These are phyloP conservation scores for Abscondita cerata DNA, from an alignment of 2,888 invertebrate genomes.

Conservation along the genomic window DNA sequence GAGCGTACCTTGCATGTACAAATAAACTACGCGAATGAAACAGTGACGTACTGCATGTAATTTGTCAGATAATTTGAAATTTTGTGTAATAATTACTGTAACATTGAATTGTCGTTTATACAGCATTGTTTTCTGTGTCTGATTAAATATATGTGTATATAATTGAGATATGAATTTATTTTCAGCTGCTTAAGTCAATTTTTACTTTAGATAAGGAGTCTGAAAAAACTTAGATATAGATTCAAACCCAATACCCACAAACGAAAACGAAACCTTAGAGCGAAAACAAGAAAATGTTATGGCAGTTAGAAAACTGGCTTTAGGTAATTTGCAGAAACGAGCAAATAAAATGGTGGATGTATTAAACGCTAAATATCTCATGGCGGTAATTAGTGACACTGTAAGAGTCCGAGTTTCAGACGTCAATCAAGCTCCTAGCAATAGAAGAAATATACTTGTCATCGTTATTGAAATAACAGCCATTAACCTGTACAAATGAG, in stretches of 20 bases:
- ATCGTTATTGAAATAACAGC: not conserved
- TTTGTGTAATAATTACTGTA: no score
- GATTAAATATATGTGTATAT: no score
- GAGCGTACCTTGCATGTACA: no score
- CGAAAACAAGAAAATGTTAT: not conserved
- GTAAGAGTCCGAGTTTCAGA: slow-evolving; percentile 8
- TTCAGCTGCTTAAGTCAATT: not conserved
- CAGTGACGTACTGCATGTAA: no score
- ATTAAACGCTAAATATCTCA: not conserved
- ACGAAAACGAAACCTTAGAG: not conserved
- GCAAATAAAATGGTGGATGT: no score
- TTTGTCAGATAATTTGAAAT: no score
- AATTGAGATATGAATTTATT: not conserved
- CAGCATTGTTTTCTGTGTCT: no score
- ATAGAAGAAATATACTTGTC: slow-evolving; percentile 4
- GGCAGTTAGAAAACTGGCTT: slow-evolving; percentile 1
- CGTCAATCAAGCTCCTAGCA: slow-evolving; percentile 4
- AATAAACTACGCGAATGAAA: no score
- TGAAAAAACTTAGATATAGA: not conserved
- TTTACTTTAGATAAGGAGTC: not conserved
- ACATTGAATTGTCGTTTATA: no score
- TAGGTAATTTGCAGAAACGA: slow-evolving; percentile 9
- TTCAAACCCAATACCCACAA: slow-evolving; percentile 7
- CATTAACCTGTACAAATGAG: not conserved
- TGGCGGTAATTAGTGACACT: slow-evolving; percentile 9